phyloP scores from a whole-genome alignment of 92 coral and sea anemone genomes.

The Epizoanthus illoricatus region DNA sequence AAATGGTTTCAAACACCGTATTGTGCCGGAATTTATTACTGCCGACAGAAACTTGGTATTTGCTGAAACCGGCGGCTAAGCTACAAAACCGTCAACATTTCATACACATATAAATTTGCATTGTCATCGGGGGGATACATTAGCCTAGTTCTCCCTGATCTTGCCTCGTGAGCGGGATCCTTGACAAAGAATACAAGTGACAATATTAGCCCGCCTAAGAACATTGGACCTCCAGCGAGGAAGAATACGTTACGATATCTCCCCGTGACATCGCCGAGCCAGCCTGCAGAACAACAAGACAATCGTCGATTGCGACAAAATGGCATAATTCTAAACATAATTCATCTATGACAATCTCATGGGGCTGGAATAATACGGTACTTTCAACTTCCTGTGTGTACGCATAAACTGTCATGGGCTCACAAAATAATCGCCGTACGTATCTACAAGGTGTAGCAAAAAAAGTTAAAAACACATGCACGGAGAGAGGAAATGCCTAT shows the following conservation, averaged over 20 bases:
- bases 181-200: conserved; percentile 63
- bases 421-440: no score
- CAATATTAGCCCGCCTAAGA: conserved; percentile 75
- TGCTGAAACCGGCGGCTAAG: neutral
- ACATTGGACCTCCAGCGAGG: conserved; percentile 90
- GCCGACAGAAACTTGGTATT: neutral
- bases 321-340: neutral
- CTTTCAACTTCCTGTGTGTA: neutral
- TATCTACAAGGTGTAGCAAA: no score
- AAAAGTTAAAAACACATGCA: no score
- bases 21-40: no score
- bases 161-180: conserved; percentile 48
- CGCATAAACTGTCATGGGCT: no score
- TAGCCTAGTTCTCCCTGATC: conserved; percentile 35
- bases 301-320: neutral
- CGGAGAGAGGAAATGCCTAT: no score
- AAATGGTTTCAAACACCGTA: no score
- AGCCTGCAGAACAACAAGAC: conserved; percentile 54
- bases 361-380: no score
- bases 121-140: conserved; percentile 41
- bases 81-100: conserved; percentile 74
- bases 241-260: conserved; percentile 75
- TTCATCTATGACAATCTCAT: neutral
- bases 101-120: conserved; percentile 55
- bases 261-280: conserved; percentile 81